Evolutionary conservation across 2,797 vertebrate species (phyloP).

Genomic region (Pseudocheirus occidentalis): DNA sequence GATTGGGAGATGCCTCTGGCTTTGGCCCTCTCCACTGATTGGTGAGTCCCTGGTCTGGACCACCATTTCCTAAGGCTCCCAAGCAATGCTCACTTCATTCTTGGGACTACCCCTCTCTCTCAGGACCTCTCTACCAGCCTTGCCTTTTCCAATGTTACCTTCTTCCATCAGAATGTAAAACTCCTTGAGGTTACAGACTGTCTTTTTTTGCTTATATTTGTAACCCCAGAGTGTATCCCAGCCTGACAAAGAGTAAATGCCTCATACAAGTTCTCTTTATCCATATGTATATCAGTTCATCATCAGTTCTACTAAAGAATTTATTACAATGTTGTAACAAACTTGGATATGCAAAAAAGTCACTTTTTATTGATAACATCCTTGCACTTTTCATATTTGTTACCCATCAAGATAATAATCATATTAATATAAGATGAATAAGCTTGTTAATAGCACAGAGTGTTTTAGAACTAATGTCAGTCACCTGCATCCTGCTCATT

Average conservation of each 20-base stretch:
- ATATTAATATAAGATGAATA: neutral
- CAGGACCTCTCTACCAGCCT: neutral
- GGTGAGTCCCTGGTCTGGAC: neutral
- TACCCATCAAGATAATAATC: neutral
- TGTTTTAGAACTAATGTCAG: neutral
- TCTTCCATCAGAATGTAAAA: neutral
- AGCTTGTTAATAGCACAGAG: neutral
- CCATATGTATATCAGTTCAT: neutral
- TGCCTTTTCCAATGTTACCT: neutral
- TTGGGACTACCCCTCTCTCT: neutral
- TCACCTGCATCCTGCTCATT: neutral
- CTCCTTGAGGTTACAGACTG: neutral
- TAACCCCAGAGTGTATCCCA: neutral
- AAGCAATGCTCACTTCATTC: neutral
- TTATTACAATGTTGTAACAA: neutral
- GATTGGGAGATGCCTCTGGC: neutral
- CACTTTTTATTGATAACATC: neutral
- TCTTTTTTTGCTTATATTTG: neutral
- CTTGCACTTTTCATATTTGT: neutral
- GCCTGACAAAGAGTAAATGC: neutral
- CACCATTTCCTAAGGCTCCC: neutral
- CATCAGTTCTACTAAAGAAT: neutral
- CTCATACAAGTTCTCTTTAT: neutral
- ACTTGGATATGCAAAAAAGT: neutral
- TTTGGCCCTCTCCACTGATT: neutral